Percentiles rank a stretch among this genome's conserved stretches.
These are phyloP conservation scores for Ibidorhyncha struthersii DNA, from an alignment of 2,113 vertebrate species.

Conservation along the genomic window DNA sequence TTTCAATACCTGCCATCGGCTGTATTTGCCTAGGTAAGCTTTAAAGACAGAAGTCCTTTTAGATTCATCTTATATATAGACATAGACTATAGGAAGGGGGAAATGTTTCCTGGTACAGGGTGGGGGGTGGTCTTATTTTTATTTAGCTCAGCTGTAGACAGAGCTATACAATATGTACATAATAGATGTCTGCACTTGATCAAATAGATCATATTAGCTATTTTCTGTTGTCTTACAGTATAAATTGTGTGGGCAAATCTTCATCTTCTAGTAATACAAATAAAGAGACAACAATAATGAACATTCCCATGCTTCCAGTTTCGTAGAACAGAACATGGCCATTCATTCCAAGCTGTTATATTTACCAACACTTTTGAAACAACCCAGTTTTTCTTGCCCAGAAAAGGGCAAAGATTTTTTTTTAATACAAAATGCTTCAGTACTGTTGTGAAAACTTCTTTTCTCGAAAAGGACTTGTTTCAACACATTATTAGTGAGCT, in stretches of 20 bases:
- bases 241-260: background rate
- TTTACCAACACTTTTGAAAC: background rate
- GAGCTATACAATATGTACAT: background rate
- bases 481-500: background rate
- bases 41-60: background rate
- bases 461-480: constrained; percentile 20
- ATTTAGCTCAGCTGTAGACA: background rate
- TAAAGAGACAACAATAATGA: background rate
- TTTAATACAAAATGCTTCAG: background rate
- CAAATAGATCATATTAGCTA: background rate
- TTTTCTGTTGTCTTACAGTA: background rate
- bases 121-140: background rate
- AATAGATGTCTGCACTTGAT: background rate
- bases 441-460: background rate
- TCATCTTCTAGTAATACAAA: background rate
- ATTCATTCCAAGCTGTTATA: background rate
- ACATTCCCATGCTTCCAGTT: background rate
- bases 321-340: background rate
- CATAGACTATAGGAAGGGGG: background rate
- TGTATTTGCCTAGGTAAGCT: background rate
- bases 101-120: background rate
- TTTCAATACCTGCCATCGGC: background rate
- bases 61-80: background rate
- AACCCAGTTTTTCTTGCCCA: background rate
- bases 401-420: background rate